A percentile compares a stretch with the other conserved stretches of the same genome.
phyloP scores from a whole-genome alignment of 2,888 invertebrate species.

The Nebria brevicollis region DNA sequence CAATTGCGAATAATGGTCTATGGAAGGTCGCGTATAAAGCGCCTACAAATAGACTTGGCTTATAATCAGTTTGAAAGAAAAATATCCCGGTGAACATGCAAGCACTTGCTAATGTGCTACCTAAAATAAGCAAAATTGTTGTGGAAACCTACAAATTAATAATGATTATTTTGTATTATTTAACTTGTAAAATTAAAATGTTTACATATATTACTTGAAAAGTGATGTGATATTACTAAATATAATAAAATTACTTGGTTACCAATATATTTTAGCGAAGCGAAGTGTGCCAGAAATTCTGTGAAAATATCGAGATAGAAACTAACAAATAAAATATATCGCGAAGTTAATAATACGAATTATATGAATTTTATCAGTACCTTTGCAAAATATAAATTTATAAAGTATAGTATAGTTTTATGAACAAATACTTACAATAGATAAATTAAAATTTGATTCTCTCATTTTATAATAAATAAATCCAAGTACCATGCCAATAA shows the following conservation, averaged over 20 bases:
- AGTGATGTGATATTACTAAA: no score
- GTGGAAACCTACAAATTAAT: constrained; percentile 16
- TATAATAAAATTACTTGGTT: no score
- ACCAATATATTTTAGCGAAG: no score
- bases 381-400: no score
- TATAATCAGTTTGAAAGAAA: constrained; percentile 64
- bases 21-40: constrained; percentile 69
- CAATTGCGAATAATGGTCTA: constrained; percentile 67
- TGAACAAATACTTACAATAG: constrained; percentile 55
- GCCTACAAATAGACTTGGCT: constrained; percentile 65
- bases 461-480: constrained; percentile 62
- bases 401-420: neutral
- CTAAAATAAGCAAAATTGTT: constrained; percentile 53
- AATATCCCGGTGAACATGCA: constrained; percentile 65
- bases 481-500: constrained; percentile 69
- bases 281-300: no score
- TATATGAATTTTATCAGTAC: no score
- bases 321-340: no score
- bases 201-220: no score
- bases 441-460: constrained; percentile 55
- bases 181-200: neutral
- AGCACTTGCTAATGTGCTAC: constrained; percentile 62
- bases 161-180: neutral
- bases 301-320: no score
- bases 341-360: no score